These are phyloP conservation scores for Lepidostoma basale DNA, from an alignment of 1,140 invertebrate genomes.

Conservation along the genomic window DNA sequence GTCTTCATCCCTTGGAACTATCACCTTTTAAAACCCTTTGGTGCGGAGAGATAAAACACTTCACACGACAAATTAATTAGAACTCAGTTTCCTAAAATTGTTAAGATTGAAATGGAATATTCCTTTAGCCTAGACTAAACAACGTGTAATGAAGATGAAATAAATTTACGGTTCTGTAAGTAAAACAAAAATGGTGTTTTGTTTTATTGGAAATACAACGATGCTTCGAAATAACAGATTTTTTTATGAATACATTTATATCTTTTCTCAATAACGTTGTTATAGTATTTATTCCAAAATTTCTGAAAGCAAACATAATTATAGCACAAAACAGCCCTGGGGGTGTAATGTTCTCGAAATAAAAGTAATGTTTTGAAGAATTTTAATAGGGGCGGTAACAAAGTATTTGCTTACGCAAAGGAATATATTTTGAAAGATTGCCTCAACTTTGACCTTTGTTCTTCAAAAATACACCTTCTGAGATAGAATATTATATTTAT, in stretches of 20 bases:
- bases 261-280: background rate
- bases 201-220: too few species aligned
- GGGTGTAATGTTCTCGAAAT: conserved; percentile 15
- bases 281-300: background rate
- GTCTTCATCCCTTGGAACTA: background rate
- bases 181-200: too few species aligned
- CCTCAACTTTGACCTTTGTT: conserved; percentile 10
- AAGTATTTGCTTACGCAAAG: conserved; percentile 26
- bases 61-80: too few species aligned
- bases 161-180: too few species aligned
- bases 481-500: background rate
- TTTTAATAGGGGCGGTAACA: conserved; percentile 23
- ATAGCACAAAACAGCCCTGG: background rate
- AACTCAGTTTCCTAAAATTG: too few species aligned
- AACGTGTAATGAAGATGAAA: too few species aligned
- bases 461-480: background rate
- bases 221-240: too few species aligned
- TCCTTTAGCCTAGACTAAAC: too few species aligned
- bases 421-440: background rate
- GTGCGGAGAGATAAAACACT: too few species aligned
- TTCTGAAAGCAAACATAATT: conserved; percentile 7
- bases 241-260: too few species aligned
- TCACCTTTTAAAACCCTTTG: background rate
- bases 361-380: conserved; percentile 21
- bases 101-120: too few species aligned